Evolutionary conservation across 2,797 vertebrate species (phyloP), one percentile per base, ranked within the genome.

Genomic region (Tarsius wallacei): DNA sequence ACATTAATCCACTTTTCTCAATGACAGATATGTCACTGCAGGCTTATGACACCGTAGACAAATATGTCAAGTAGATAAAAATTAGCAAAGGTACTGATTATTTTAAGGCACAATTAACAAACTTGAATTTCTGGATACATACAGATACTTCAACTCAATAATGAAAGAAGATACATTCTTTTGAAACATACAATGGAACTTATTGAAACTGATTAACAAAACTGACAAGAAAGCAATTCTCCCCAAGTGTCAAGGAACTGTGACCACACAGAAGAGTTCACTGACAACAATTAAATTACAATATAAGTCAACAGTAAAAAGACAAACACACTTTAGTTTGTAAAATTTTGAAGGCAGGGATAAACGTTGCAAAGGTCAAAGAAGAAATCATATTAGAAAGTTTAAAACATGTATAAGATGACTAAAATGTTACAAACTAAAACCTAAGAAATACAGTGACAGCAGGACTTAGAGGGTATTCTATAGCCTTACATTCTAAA

Each of bases 311-410:
- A 76, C 36, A 93, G 94, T 81, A 77, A 84, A 76, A 84, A 64
- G 36, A 93, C 36, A 63, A 94, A 82, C 82, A 96, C 33, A 81
- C 16, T 71, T 68, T 83, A 55, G 83, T 53, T 81, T 82, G 17
- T 83, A 74, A 93, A 96, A 89, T 89, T 91, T 93, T 76, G 61
- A 86, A 89, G 31, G 63, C 36, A 91, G 15, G 73, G 93, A 82
- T 71, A 94, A 96, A 93, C 59, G 85, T 3, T 81, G 4, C 49
- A 85, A 90, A 22, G 15, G 16, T 74, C 61, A 95, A 87, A 53
- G 66, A 80, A 77, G 42, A 73, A 91, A 93, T 36, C 21, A 82
- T 21, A 73, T 1, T 33, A 26, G 33, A 90, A 78, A 47, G 73
- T 81, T 82, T 71, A 22, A 68, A 81, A 89, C 82, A 84, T 26